Evolutionary conservation across 2,113 vertebrate species (phyloP), one percentile per base, ranked within the genome.

Genomic region (Alethe castanea): DNA sequence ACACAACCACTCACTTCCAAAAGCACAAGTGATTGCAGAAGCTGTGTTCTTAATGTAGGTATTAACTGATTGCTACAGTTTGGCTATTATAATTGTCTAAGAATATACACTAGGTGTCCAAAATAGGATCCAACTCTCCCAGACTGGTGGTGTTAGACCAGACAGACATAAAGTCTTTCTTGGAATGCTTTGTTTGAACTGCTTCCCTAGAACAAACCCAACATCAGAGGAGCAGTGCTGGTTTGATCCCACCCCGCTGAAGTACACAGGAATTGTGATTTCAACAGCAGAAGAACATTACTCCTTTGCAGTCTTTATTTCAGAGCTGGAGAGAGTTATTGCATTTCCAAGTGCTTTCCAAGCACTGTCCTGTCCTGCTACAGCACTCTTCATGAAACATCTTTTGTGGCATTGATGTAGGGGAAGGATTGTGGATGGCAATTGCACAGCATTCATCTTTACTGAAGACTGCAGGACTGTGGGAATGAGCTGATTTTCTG

Each of bases 1-100:
- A 52, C 78, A 80, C 45, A 94, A 79, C 36, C 66, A 90, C 74
- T 92, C 70, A 85, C 59, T 95, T 83, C 38, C 78, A 83, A 88
- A 76, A 88, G 88, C 45, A 70, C n/a, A 56, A 90, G 44, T 23
- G 52, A 50, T 23, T 78, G 71, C 65, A 86, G 87, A 64, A 78
- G 25, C 52, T 76, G 25, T 60, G 81, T 28, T 86, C 17, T 81
- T 88, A 70, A 59, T 29, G 18, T 33, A 47, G 35, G 8, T 62
- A 65, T 89, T 94, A 80, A 61, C 52, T 88, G 26, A 35, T 42
- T 77, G 59, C 40, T 76, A 15, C 26, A 57, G 42, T 52, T 79
- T 69, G 23, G 59, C 33, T 79, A 36, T 86, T 64, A 36, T 17
- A 61, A 8, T 61, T 87, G 67, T 57, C 78, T 36, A 25, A 81